Base-by-base conservation (phyloP, 1,140 invertebrate genomes). In the Drosophila kurseongensis region DNA sequence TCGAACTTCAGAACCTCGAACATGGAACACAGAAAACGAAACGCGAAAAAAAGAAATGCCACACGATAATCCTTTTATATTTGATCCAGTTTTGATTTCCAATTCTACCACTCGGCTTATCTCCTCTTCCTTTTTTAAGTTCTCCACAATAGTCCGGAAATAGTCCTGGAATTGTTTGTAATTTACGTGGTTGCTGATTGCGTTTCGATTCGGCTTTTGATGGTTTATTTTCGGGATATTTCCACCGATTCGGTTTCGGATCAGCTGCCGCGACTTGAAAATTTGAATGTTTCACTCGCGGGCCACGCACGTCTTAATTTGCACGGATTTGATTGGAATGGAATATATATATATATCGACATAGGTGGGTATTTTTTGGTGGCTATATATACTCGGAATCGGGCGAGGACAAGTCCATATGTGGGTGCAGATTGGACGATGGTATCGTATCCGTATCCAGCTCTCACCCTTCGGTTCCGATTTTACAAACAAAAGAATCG, bases 211-310 rank as follows among this genome's bases (percentile, higher is more conserved):
- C 29, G n/a, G 58, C 35, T 40, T 8, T n/a, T 6, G 47, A n/a
- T 8, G 32, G 5, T 2, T 23, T 12, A 0, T 18, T 1, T 18
- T 58, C 13, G 23, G 23, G 23, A 23, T 23, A 32, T 32, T 16
- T 14, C 2, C 1, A n/a, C 41, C 29, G 18, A 57, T n/a, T 23
- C 12, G 5, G 14, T 18, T 14, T 35, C 4, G 12, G 14, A 41
- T 57, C 51, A 57, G 27, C 38, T 59, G 35, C 23, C 14, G 52
- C 60, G 67, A 77, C 58, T 77, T 52, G 48, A 78, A 32, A 85
- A 85, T 82, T 81, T 81, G 14, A 52, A 69, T 58, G 47, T 67
- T 81, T 86, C 78, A 86, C 78, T 86, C 56, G 56, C 74, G 54
- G 40, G 16, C 23, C 40, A 58, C 41, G 47, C 62, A 62, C 73